Evolutionary conservation across 1,140 invertebrate species (phyloP).

Genomic region (Chelonus insularis): DNA sequence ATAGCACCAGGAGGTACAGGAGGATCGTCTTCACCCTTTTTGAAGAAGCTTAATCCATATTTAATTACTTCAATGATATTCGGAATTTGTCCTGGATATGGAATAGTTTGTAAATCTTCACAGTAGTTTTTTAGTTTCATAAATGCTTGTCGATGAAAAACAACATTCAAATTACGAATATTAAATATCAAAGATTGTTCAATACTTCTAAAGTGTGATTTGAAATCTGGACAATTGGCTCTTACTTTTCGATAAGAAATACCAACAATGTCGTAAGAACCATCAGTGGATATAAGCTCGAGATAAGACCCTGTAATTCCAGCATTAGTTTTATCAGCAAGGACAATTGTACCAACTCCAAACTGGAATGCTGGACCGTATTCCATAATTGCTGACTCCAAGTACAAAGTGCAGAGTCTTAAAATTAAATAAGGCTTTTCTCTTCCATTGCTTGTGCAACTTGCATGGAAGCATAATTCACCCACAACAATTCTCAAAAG

Average conservation of each 20-base stretch:
- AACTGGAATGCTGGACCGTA: slow-evolving; percentile 79
- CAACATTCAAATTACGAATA: slow-evolving; percentile 66
- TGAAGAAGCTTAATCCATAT: slow-evolving; percentile 39
- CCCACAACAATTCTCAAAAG: slow-evolving; percentile 74
- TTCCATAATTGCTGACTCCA: slow-evolving; percentile 77
- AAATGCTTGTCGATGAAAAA: slow-evolving; percentile 75
- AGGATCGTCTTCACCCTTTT: slow-evolving; percentile 60
- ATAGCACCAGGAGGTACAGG: slow-evolving; percentile 75
- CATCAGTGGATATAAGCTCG: slow-evolving; percentile 70
- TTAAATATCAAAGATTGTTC: slow-evolving; percentile 78
- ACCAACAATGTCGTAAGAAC: slow-evolving; percentile 68
- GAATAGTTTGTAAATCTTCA: slow-evolving; percentile 31
- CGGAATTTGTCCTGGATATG: slow-evolving; percentile 26
- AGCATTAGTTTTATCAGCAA: slow-evolving; percentile 82
- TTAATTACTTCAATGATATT: slow-evolving; percentile 35
- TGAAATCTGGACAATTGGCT: slow-evolving; percentile 82
- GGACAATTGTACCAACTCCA: slow-evolving; percentile 69
- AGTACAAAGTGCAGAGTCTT: slow-evolving; percentile 69
- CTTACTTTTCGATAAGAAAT: slow-evolving; percentile 78
- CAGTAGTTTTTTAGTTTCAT: slow-evolving; percentile 67
- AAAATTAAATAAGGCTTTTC: slow-evolving; percentile 79
- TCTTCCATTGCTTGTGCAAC: slow-evolving; percentile 54
- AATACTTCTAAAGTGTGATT: slow-evolving; percentile 77
- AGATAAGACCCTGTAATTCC: slow-evolving; percentile 76
- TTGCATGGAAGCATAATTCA: slow-evolving; percentile 58